Evolutionary conservation across 1,140 invertebrate genomes (phyloP).

Genomic region (Heliconius eleuchia): DNA sequence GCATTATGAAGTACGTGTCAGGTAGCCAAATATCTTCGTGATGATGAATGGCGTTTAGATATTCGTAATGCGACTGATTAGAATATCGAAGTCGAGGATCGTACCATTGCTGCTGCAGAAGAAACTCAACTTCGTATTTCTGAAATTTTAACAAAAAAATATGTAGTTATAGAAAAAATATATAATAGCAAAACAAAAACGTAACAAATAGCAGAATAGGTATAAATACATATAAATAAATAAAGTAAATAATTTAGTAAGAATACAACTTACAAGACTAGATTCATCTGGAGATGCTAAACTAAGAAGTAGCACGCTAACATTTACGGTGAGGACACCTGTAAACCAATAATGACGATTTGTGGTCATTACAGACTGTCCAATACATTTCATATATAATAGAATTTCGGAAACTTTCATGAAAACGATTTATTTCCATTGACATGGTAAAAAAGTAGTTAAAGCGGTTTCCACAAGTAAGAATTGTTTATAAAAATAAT

Average conservation of each 20-base stretch:
- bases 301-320: slow-evolving; percentile 95
- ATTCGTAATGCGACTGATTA: slow-evolving; percentile 92
- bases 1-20: slow-evolving; percentile 97
- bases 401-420: background rate
- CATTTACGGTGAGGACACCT: slow-evolving; percentile 95
- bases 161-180: slow-evolving; percentile 18
- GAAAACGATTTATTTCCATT: background rate
- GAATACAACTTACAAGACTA: slow-evolving; percentile 90
- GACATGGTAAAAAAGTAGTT: background rate
- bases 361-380: slow-evolving; percentile 34
- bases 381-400: background rate
- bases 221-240: background rate
- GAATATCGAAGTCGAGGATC: slow-evolving; percentile 92
- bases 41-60: slow-evolving; percentile 94
- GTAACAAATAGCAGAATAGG: background rate
- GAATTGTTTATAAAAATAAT: background rate
- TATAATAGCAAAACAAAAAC: background rate
- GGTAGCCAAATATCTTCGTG: slow-evolving; percentile 95
- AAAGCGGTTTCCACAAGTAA: background rate
- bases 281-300: slow-evolving; percentile 97
- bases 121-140: slow-evolving; percentile 97
- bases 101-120: slow-evolving; percentile 95
- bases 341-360: slow-evolving; percentile 72
- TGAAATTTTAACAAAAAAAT: slow-evolving; percentile 64
- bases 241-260: slow-evolving; percentile 28